Evolutionary conservation across 2,888 invertebrate genomes (phyloP).

Genomic region (Chrysodeixis includens): DNA sequence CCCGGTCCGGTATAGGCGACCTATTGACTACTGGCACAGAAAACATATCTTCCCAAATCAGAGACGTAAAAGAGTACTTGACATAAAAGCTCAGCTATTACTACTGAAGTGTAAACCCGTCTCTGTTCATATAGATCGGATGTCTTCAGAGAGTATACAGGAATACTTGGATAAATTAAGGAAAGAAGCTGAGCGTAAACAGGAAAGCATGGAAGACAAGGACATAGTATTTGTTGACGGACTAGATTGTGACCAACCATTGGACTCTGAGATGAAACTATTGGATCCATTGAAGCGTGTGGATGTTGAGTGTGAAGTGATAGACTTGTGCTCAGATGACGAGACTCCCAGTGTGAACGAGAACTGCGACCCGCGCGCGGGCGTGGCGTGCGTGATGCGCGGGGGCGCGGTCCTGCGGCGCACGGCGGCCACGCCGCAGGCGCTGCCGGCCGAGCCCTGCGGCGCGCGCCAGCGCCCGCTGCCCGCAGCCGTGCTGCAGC

Average conservation of each 20-base stretch:
- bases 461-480: conserved; percentile 84
- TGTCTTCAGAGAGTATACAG: conserved; percentile 81
- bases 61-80: conserved; percentile 80
- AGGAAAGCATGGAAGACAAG: conserved; percentile 67
- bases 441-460: conserved; percentile 80
- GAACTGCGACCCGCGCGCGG: conserved; percentile 83
- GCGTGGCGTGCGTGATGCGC: conserved; percentile 80
- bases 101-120: conserved; percentile 86
- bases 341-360: conserved; percentile 84
- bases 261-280: conserved; percentile 68
- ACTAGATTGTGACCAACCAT: conserved; percentile 71
- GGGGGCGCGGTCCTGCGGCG: conserved; percentile 80
- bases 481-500: conserved; percentile 77
- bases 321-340: conserved; percentile 92
- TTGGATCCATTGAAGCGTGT: conserved; percentile 76
- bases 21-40: conserved; percentile 85
- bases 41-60: conserved; percentile 81
- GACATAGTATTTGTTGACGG: conserved; percentile 85
- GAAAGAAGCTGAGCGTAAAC: conserved; percentile 70
- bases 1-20: conserved; percentile 81
- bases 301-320: conserved; percentile 88
- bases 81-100: conserved; percentile 84
- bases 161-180: conserved; percentile 78
- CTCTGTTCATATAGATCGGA: conserved; percentile 80
- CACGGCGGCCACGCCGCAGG: conserved; percentile 80